Base-by-base conservation (phyloP, 2,888 invertebrate genomes). In the Plusia festucae region DNA sequence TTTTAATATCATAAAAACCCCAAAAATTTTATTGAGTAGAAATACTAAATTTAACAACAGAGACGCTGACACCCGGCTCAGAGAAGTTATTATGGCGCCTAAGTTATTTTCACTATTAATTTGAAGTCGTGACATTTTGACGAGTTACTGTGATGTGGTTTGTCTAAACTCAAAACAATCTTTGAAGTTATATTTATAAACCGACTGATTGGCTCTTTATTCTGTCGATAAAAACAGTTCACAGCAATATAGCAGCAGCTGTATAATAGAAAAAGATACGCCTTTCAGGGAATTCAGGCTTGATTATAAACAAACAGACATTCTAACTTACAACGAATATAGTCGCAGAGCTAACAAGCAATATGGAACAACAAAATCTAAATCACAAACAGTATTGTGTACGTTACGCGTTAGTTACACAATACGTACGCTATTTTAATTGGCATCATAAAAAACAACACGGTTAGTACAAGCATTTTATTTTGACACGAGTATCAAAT, bases 401-500 rank as follows among this genome's bases (percentile, higher is more conserved):
- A 61, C 55, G 69, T 55, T 64, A 70, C 68, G 56, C 69, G 44
- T 52, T 44, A 54, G 63, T 64, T 61, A 73, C 60, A 54, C 60
- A 65, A 62, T 63, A 61, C 65, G 46, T 65, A 69, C 69, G 56
- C 60, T 34, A 63, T 73, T 76, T 76, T 76, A 76, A 76, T 76
- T 78, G 78, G 65, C 65, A 69, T 69, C 74, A 70, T 76, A 78
- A 76, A 78, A 75, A 76, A 78, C 63, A 74, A 57, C 63, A 54
- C 61, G 46, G 74, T 76, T 73, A 75, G 74, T 72, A 77, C 71
- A 70, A 68, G 70, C 75, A 73, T 77, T 82, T 85, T 82, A 79
- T 82, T 82, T 85, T 82, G 82, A 78, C 83, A 78, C 74, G 78
- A 83, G 68, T 77, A 73, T 73, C 73, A 70, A 80, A 79, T 77